Percentiles rank a stretch among this genome's conserved stretches.
Evolutionary conservation across 2,113 vertebrate species (phyloP).

Genomic region (Esox niger): DNA sequence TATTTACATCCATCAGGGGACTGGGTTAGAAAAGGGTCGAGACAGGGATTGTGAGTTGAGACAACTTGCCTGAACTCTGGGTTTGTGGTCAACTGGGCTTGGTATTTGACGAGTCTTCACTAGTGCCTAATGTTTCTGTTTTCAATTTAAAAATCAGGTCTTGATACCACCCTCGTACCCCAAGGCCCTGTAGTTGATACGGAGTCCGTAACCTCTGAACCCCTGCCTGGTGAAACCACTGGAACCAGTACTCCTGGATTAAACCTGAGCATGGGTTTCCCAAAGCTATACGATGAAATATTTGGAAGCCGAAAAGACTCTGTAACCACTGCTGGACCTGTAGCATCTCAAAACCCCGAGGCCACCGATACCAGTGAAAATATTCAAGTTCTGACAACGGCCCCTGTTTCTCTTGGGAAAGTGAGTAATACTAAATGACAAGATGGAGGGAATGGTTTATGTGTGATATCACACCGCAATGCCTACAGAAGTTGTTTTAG

Average conservation of each 20-base stretch:
- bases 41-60: too few species aligned
- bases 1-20: too few species aligned
- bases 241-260: not conserved
- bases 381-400: accelerated
- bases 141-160: too few species aligned
- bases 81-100: too few species aligned
- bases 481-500: too few species aligned
- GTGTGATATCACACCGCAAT: too few species aligned
- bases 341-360: not conserved
- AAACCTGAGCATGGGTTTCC: not conserved
- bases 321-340: not conserved
- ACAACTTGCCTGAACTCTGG: too few species aligned
- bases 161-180: not conserved
- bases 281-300: not conserved
- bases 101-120: too few species aligned
- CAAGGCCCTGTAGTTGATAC: not conserved
- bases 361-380: accelerated
- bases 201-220: not conserved
- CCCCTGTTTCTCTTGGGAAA: not conserved
- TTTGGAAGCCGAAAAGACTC: not conserved
- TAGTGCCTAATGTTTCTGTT: too few species aligned
- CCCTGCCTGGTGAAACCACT: not conserved
- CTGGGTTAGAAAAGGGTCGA: too few species aligned
- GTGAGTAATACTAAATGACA: slow-evolving; percentile 21
- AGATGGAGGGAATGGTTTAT: too few species aligned